Evolutionary conservation across 2,888 invertebrate species (phyloP).

Genomic region (Temnothorax unifasciatus): DNA sequence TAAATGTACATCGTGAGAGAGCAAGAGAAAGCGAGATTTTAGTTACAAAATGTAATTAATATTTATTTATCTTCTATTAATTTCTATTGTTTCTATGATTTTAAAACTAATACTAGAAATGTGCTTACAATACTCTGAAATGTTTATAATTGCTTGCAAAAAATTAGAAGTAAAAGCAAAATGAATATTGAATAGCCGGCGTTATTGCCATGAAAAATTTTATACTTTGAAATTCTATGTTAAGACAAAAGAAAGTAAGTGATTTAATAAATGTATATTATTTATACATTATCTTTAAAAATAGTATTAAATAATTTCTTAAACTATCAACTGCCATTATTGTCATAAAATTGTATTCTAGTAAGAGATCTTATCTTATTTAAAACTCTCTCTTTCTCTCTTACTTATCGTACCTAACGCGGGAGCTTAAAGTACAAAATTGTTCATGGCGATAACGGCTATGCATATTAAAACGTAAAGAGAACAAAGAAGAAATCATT

Average conservation of each 20-base stretch:
- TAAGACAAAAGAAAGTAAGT: neutral
- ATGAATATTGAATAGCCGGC: neutral
- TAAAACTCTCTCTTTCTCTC: neutral
- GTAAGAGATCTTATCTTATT: neutral
- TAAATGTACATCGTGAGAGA: neutral
- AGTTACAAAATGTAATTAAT: neutral
- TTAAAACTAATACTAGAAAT: neutral
- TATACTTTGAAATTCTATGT: neutral
- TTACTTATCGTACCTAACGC: neutral
- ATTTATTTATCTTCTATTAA: neutral
- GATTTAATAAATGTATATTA: neutral
- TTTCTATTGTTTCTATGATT: neutral
- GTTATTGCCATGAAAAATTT: neutral
- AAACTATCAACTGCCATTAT: neutral
- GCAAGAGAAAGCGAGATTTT: neutral
- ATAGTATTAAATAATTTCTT: neutral
- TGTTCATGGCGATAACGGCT: slow-evolving; percentile 13
- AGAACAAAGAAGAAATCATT: slow-evolving; percentile 33
- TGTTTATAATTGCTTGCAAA: neutral
- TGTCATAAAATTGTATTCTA: neutral
- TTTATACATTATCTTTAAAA: neutral
- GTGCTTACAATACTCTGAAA: neutral
- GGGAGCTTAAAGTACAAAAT: slow-evolving; percentile 5
- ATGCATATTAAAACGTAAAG: slow-evolving; percentile 40
- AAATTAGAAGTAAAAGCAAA: neutral